Conservation (phyloP, 53 echinoderm and acorn worm genomes). For the Apostichopus leukothele region DNA sequence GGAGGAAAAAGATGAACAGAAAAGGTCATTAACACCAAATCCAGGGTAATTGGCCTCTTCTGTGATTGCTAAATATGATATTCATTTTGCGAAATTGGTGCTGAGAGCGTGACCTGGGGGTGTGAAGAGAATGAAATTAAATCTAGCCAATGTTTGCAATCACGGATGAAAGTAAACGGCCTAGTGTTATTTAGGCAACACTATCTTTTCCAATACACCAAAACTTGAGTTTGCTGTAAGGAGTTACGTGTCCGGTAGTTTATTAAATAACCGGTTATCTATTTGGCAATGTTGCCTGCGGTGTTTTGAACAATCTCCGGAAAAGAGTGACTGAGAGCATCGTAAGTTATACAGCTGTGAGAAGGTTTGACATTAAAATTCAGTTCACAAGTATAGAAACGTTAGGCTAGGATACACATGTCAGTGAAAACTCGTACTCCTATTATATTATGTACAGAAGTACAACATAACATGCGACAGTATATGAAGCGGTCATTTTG, state of each 20-base stretch:
- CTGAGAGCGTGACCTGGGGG: conserved; percentile 21
- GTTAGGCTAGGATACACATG: not conserved
- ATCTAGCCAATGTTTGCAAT: not conserved
- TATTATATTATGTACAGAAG: not conserved
- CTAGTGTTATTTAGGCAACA: conserved; percentile 13
- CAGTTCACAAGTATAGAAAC: not conserved
- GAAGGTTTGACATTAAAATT: not conserved
- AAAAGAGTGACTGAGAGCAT: not conserved
- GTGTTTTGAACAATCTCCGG: not conserved
- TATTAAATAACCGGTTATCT: not conserved
- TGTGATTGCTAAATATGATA: not conserved
- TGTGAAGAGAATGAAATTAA: conserved; percentile 20
- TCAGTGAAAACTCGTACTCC: not conserved
- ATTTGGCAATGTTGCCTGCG: not conserved
- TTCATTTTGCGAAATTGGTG: conserved; percentile 15
- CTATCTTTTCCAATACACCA: not conserved
- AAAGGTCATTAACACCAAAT: not conserved
- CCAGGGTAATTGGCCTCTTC: conserved; percentile 25
- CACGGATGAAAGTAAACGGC: conserved; percentile 25
- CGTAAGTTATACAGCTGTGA: not conserved
- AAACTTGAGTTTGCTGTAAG: not conserved
- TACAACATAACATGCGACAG: not conserved
- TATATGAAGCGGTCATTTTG: not conserved
- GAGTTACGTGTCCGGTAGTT: not conserved
- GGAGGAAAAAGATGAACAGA: not conserved